Conservation (phyloP, 2,797 vertebrate species). For the Muscicapa striata region DNA sequence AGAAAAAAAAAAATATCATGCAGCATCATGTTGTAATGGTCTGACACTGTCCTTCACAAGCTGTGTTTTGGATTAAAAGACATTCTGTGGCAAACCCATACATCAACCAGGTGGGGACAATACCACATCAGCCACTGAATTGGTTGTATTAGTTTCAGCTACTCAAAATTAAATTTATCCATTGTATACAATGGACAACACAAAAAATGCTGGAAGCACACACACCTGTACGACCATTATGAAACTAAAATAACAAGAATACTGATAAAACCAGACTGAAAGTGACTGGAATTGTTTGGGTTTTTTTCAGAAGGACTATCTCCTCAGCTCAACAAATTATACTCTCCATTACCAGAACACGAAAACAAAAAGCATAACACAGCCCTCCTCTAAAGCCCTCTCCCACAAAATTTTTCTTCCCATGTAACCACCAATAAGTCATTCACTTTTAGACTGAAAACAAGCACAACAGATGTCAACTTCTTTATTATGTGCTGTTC, state of each 20-base stretch:
- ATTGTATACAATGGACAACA: neutral
- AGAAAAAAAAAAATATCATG: neutral
- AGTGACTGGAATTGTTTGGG: neutral
- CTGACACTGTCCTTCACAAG: neutral
- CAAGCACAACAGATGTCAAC: neutral
- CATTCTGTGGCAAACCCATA: neutral
- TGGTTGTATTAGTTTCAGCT: neutral
- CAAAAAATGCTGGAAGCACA: neutral
- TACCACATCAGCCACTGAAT: neutral
- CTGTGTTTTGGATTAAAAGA: neutral
- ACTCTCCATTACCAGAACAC: neutral
- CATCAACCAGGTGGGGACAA: neutral
- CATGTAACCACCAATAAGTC: neutral
- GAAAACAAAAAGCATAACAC: neutral
- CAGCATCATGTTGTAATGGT: neutral
- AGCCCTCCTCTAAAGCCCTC: neutral
- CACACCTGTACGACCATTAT: neutral
- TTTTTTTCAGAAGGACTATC: accelerated
- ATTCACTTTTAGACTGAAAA: neutral
- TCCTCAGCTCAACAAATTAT: neutral
- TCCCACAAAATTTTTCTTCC: neutral
- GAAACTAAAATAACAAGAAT: neutral
- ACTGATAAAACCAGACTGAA: neutral
- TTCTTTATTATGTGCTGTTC: neutral
- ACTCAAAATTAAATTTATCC: neutral